These are phyloP conservation scores for Sebastes diploproa DNA, from an alignment of 2,797 vertebrate species.

Conservation along the genomic window DNA sequence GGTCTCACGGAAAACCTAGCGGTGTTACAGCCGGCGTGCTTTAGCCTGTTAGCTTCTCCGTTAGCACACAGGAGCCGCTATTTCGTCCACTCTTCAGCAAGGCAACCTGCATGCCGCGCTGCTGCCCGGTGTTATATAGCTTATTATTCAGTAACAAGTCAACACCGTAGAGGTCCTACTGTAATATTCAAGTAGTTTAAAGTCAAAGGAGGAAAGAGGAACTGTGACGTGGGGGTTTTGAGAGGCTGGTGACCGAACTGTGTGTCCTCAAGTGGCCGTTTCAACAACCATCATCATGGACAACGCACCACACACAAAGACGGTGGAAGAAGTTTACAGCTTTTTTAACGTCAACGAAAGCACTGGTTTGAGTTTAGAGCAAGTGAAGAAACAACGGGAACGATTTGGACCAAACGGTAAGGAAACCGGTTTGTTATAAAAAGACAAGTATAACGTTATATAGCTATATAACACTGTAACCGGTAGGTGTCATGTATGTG, in stretches of 20 bases:
- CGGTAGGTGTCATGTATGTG: too few relatives aligned
- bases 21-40: constrained; percentile 63
- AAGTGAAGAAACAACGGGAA: constrained; percentile 95
- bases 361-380: constrained; percentile 93
- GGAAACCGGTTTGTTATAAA: constrained; percentile 41
- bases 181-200: background rate
- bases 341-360: constrained; percentile 96
- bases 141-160: background rate
- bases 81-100: constrained; percentile 25
- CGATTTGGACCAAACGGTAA: constrained; percentile 96
- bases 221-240: background rate
- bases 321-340: constrained; percentile 96
- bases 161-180: background rate
- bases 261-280: constrained; percentile 66
- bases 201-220: background rate
- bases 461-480: too few relatives aligned
- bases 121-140: background rate
- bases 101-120: constrained; percentile 51
- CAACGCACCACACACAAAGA: constrained; percentile 98
- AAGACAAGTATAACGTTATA: too few relatives aligned
- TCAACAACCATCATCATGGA: constrained; percentile 85
- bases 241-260: background rate
- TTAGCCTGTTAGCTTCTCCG: constrained; percentile 64
- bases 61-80: constrained; percentile 57
- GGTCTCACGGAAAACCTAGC: constrained; percentile 38